Percentiles rank a stretch among this genome's conserved stretches.
Evolutionary conservation across 1,140 invertebrate genomes (phyloP).

Genomic region (Nilaparvata lugens): DNA sequence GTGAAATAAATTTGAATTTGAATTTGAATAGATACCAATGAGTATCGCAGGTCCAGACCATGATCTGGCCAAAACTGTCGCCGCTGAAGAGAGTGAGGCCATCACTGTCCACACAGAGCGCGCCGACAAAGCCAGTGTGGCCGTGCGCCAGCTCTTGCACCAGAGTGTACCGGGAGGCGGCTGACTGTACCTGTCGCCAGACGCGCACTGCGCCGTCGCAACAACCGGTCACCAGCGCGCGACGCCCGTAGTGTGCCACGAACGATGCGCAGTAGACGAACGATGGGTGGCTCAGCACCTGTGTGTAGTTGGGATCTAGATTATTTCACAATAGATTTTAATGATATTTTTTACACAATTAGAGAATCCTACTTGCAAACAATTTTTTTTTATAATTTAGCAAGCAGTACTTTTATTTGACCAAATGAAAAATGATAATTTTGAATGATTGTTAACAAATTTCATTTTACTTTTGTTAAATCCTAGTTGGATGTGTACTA

Average conservation of each 20-base stretch:
- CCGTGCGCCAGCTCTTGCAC: constrained; percentile 44
- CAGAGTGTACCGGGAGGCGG: constrained; percentile 32
- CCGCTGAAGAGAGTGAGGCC: constrained; percentile 15
- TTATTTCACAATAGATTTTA: too few species aligned
- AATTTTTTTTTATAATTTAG: too few species aligned
- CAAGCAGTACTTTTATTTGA: too few species aligned
- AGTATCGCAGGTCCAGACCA: constrained; percentile 20
- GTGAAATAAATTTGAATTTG: too few species aligned
- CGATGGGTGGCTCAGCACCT: constrained; percentile 51
- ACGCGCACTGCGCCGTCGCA: constrained; percentile 50
- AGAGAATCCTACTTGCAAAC: too few species aligned
- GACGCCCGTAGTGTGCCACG: constrained; percentile 33
- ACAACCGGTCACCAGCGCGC: constrained; percentile 46
- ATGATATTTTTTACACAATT: too few species aligned
- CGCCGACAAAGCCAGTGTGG: constrained; percentile 48
- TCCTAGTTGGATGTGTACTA: too few species aligned
- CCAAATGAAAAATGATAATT: too few species aligned
- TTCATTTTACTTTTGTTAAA: too few species aligned
- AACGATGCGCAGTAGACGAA: constrained; percentile 56
- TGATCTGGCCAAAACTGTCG: constrained; percentile 25
- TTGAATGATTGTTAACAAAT: too few species aligned
- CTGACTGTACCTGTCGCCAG: constrained; percentile 37
- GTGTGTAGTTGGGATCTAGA: too few species aligned
- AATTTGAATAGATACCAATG: neutral
- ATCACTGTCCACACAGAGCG: constrained; percentile 29